Evolutionary conservation across 1,140 invertebrate genomes (phyloP).

Genomic region (Potamilus streckersoni): DNA sequence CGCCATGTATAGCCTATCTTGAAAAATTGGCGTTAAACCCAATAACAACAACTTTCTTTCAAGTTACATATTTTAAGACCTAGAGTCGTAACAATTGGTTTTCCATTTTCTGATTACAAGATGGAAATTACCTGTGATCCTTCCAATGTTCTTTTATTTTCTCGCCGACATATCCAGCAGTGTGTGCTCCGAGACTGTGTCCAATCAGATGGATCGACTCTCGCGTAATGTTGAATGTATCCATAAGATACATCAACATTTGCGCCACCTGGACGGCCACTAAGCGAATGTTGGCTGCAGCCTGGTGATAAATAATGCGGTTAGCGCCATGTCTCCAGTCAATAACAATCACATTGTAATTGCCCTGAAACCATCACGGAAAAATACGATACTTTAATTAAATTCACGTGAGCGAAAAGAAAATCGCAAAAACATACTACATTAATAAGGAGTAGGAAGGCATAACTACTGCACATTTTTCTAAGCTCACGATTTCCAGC

Average conservation of each 20-base stretch:
- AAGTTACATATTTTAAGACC: no score
- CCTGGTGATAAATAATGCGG: slow-evolving; percentile 88
- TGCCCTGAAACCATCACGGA: slow-evolving; percentile 17
- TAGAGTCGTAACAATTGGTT: neutral
- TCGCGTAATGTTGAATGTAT: slow-evolving; percentile 33
- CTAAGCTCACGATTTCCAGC: no score
- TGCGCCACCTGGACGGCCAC: slow-evolving; percentile 91
- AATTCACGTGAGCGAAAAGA: no score
- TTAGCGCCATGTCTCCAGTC: slow-evolving; percentile 59
- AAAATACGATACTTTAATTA: no score
- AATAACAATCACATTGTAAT: slow-evolving; percentile 35
- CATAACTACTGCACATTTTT: no score
- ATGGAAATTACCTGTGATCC: slow-evolving; percentile 74
- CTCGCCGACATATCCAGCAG: slow-evolving; percentile 89
- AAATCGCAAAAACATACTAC: no score
- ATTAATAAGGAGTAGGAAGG: no score
- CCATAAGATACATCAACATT: slow-evolving; percentile 69
- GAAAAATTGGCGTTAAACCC: no score
- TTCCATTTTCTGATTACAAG: neutral
- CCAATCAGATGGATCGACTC: slow-evolving; percentile 81
- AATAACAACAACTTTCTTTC: no score
- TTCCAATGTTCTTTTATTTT: slow-evolving; percentile 83
- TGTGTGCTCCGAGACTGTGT: slow-evolving; percentile 91
- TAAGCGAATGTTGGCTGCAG: slow-evolving; percentile 89
- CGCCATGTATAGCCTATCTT: no score